Conservation (phyloP, 2,888 invertebrate genomes). For the Muschampia plurimacula region DNA sequence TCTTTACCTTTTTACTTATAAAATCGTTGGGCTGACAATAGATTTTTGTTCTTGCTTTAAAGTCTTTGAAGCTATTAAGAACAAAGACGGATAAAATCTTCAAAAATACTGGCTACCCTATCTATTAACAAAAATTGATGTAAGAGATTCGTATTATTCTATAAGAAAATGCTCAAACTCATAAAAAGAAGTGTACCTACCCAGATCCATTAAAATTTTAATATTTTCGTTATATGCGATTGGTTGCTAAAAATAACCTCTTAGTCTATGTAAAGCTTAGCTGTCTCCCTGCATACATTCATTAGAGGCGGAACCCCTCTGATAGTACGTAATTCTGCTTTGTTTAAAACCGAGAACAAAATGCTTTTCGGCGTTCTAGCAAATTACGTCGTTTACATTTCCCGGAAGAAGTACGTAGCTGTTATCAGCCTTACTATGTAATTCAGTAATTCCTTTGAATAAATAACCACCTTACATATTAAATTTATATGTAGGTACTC, state of each 20-base stretch:
- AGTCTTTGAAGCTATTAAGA: too few relatives aligned
- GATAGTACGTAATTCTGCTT: conserved; percentile 28
- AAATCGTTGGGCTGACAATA: too few relatives aligned
- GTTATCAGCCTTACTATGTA: conserved; percentile 4
- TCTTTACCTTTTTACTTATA: too few relatives aligned
- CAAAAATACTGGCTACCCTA: background rate
- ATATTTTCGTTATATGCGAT: conserved; percentile 12
- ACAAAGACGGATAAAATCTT: too few relatives aligned
- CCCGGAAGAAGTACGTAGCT: conserved; percentile 9
- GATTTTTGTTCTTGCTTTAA: too few relatives aligned
- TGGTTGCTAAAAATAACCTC: conserved; percentile 22
- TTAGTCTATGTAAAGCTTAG: conserved; percentile 23
- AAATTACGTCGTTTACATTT: conserved; percentile 24
- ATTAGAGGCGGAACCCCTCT: conserved; percentile 26
- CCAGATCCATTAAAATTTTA: conserved; percentile 16
- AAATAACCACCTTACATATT: background rate
- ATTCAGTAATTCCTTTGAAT: background rate
- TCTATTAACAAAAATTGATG: too few relatives aligned
- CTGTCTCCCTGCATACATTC: conserved; percentile 31
- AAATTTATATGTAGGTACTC: too few relatives aligned
- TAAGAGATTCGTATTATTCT: background rate
- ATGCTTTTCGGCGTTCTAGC: conserved; percentile 20
- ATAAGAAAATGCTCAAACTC: background rate
- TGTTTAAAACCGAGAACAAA: conserved; percentile 33
- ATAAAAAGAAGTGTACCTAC: conserved; percentile 11